phyloP scores from a whole-genome alignment of 2,888 invertebrate species.

The Glaucopsyche alexis region DNA sequence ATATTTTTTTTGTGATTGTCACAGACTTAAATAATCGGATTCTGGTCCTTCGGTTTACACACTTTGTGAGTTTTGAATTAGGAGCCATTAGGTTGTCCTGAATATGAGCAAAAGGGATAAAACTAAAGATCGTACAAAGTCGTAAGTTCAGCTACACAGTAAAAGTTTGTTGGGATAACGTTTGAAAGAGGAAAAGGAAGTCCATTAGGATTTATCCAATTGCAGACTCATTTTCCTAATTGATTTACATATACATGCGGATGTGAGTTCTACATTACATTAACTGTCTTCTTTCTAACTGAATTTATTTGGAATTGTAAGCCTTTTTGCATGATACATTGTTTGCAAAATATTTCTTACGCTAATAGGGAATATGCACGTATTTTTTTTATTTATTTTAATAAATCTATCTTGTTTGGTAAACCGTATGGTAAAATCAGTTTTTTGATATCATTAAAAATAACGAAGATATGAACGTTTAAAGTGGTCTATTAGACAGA shows the following conservation, averaged over 20 bases:
- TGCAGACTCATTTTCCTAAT: slow-evolving; percentile 15
- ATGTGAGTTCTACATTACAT: neutral
- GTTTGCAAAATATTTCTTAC: too few species aligned
- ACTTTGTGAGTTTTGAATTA: neutral
- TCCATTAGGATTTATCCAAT: slow-evolving; percentile 6
- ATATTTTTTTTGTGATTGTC: too few species aligned
- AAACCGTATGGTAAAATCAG: too few species aligned
- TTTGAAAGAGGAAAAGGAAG: neutral
- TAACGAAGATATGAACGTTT: too few species aligned
- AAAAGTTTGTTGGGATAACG: neutral
- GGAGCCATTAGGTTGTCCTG: neutral
- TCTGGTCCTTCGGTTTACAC: too few species aligned
- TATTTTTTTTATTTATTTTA: too few species aligned
- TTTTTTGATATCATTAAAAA: too few species aligned
- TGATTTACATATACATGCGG: neutral
- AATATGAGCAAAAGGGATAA: neutral
- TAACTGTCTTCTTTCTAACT: neutral
- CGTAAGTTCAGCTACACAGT: neutral
- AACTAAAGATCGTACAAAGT: neutral
- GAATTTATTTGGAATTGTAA: neutral
- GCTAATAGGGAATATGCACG: too few species aligned
- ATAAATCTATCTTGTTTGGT: too few species aligned
- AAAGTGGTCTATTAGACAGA: too few species aligned
- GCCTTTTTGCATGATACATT: too few species aligned
- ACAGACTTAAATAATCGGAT: too few species aligned